Evolutionary conservation across 2,113 vertebrate species (phyloP).

Genomic region (Malurus cyaneus): DNA sequence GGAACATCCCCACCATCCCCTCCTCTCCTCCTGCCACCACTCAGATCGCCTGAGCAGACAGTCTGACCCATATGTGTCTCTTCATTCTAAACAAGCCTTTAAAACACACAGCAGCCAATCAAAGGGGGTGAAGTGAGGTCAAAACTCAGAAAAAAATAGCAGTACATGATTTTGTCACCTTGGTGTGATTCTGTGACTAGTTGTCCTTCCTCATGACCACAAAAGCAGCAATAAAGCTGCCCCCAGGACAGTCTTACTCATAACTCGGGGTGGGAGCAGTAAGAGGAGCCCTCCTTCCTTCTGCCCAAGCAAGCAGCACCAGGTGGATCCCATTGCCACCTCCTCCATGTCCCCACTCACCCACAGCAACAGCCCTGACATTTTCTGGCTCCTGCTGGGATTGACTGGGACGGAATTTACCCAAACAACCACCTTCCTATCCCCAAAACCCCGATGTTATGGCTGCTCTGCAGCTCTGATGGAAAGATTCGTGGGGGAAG

Average conservation of each 20-base stretch:
- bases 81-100: neutral
- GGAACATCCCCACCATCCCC: neutral
- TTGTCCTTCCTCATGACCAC: neutral
- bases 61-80: rapidly evolving
- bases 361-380: neutral
- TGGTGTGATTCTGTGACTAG: neutral
- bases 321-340: neutral
- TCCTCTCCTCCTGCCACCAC: neutral
- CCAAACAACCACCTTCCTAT: neutral
- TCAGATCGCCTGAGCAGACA: neutral
- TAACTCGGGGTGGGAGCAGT: neutral
- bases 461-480: rapidly evolving
- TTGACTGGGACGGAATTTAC: neutral
- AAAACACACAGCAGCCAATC: neutral
- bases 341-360: rapidly evolving
- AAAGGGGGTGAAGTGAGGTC: neutral
- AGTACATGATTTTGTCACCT: neutral
- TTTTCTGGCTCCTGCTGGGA: neutral
- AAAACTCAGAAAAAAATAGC: neutral
- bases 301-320: neutral
- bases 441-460: rapidly evolving
- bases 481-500: neutral
- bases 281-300: rapidly evolving
- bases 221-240: neutral
- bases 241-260: neutral